Conservation (phyloP, 2,113 vertebrate genomes). For the Nymphicus hollandicus region DNA sequence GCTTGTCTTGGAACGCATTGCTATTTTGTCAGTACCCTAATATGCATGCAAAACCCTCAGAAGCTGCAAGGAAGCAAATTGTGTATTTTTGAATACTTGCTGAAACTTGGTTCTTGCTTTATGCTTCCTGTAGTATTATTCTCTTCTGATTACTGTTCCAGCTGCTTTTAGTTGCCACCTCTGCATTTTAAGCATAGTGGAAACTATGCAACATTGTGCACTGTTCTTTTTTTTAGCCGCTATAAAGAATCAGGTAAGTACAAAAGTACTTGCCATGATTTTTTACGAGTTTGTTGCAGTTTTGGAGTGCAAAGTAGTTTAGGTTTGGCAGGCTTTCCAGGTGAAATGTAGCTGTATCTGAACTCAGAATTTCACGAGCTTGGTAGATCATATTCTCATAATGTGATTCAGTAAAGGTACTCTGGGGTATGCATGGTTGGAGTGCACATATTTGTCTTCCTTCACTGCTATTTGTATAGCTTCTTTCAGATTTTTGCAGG, state of each 20-base stretch:
- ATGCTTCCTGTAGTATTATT: neutral
- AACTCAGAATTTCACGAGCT: neutral
- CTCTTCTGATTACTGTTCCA: neutral
- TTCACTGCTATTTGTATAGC: slow-evolving; percentile 69
- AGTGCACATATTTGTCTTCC: slow-evolving; percentile 67
- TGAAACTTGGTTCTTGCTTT: neutral
- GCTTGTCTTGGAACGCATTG: neutral
- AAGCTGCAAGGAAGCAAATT: neutral
- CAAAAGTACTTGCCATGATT: neutral
- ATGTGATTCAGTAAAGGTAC: neutral
- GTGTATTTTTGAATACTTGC: neutral
- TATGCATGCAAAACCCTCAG: neutral
- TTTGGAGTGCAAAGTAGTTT: neutral
- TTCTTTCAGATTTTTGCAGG: slow-evolving; percentile 59
- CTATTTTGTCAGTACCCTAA: neutral
- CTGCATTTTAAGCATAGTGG: neutral
- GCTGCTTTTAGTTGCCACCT: neutral
- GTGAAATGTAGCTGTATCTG: neutral
- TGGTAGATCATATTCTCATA: slow-evolving; percentile 12
- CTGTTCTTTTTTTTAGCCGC: neutral
- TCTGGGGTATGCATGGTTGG: neutral
- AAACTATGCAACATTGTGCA: neutral
- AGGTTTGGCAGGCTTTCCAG: neutral
- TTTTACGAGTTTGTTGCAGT: neutral
- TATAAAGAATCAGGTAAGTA: neutral